Base-by-base conservation (phyloP, 2,888 invertebrate genomes). In the Thereva nobilitata region DNA sequence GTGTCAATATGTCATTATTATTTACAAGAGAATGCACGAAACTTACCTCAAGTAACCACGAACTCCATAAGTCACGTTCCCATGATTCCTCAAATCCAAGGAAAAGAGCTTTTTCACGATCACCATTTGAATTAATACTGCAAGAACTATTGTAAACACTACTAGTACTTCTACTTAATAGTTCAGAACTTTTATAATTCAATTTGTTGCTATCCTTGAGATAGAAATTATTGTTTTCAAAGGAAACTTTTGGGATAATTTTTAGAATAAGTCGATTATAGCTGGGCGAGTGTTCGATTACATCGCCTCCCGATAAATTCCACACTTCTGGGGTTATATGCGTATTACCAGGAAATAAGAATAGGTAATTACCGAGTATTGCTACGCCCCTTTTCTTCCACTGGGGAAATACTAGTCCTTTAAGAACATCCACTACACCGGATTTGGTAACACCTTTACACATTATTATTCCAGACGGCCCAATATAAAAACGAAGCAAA, bases 401-500 rank as follows among this genome's bases (percentile, higher is more conserved):
- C 75, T 88, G 87, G 45, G 88, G 88, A 72, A 87, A 86, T 55
- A 88, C 88, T 71, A 88, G 83, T 53, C 88, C 88, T 77, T 88
- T 88, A 57, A 88, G 78, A 53, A 88, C 83, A 71, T 86, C 81
- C 53, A 81, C 78, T 69, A 77, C 76, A 35, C 83, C 84, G 71
- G 82, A 82, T 70, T 80, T 80, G 53, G 77, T 81, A 72, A 80
- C 79, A 47, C 81, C 82, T 10, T 72, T 73, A 55, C 71, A 73
- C 53, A 86, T 77, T 65, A 84, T 85, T 37, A 85, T 83, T 63
- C 86, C 83, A 41, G 77, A 77, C 23, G 87, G 87, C 6, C 87
- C 87, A 7, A 85, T 83, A 73, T 86, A 85, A 82, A 87, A 87
- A 53, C 86, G 82, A 68, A 88, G 77, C 67, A 85, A 82, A 78